Evolutionary conservation across 1,140 invertebrate species (phyloP).

Genomic region (Rhopalosiphum maidis): DNA sequence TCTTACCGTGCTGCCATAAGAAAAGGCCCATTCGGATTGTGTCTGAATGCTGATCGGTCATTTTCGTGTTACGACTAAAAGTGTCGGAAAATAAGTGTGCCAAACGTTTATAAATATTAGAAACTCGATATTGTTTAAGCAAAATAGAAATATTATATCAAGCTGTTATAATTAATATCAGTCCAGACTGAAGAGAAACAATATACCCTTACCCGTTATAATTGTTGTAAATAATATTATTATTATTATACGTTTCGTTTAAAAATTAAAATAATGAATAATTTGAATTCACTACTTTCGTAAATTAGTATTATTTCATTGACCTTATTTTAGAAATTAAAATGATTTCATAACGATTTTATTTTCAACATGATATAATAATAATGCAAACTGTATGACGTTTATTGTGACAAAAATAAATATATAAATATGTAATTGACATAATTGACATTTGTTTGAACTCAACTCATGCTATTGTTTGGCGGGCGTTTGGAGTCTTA

Average conservation of each 20-base stretch:
- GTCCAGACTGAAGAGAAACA: background rate
- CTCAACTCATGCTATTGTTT: background rate
- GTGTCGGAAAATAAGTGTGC: background rate
- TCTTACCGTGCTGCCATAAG: background rate
- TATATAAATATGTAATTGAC: background rate
- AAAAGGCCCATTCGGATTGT: background rate
- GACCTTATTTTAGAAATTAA: background rate
- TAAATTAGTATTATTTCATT: background rate
- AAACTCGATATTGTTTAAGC: too few relatives aligned
- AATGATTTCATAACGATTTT: background rate
- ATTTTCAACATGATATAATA: background rate
- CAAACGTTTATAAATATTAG: too few relatives aligned
- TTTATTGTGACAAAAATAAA: background rate
- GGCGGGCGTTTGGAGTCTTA: background rate
- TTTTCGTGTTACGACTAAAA: background rate
- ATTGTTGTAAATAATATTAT: background rate
- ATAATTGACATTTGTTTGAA: background rate
- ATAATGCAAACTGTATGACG: background rate
- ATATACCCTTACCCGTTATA: background rate
- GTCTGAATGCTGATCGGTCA: background rate
- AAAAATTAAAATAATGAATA: background rate
- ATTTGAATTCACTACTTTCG: background rate
- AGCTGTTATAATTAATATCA: too few relatives aligned
- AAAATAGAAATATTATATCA: too few relatives aligned
- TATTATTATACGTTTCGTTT: background rate